Conservation (phyloP, 2,113 vertebrate genomes). For the Plotosus lineatus region DNA sequence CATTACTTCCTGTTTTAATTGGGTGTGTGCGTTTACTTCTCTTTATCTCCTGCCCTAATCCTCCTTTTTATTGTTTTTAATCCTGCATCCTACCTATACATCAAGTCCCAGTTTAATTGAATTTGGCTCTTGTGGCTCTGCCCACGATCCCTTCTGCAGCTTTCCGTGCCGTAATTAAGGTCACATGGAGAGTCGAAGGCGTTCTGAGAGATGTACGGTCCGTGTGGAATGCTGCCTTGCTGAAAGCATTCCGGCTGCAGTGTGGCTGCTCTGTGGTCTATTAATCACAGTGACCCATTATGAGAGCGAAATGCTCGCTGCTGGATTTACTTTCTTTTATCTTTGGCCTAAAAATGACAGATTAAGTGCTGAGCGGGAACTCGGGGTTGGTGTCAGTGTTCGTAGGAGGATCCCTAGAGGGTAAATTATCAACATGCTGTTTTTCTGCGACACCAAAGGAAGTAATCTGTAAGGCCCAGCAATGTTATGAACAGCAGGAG, state of each 20-base stretch:
- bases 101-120: slow-evolving; percentile 65
- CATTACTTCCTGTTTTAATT: slow-evolving; percentile 31
- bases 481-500: neutral
- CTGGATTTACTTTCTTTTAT: slow-evolving; percentile 13
- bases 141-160: slow-evolving; percentile 58
- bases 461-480: slow-evolving; percentile 14
- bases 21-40: slow-evolving; percentile 16
- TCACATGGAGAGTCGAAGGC: slow-evolving; percentile 46
- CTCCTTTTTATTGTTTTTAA: slow-evolving; percentile 37
- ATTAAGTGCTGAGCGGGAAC: slow-evolving; percentile 13
- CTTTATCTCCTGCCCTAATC: slow-evolving; percentile 12
- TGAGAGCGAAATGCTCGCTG: slow-evolving; percentile 15
- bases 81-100: slow-evolving; percentile 13
- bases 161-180: slow-evolving; percentile 74
- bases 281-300: slow-evolving; percentile 42
- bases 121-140: slow-evolving; percentile 57
- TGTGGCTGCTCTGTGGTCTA: neutral
- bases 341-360: slow-evolving; percentile 35
- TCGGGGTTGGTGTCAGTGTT: neutral
- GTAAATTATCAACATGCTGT: slow-evolving; percentile 14
- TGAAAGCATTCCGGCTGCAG: neutral
- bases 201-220: neutral
- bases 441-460: neutral
- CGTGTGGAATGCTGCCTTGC: slow-evolving; percentile 1
- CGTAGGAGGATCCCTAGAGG: slow-evolving; percentile 9